Conservation (phyloP, 2,113 vertebrate species). For the Coryphaenoides rupestris region DNA sequence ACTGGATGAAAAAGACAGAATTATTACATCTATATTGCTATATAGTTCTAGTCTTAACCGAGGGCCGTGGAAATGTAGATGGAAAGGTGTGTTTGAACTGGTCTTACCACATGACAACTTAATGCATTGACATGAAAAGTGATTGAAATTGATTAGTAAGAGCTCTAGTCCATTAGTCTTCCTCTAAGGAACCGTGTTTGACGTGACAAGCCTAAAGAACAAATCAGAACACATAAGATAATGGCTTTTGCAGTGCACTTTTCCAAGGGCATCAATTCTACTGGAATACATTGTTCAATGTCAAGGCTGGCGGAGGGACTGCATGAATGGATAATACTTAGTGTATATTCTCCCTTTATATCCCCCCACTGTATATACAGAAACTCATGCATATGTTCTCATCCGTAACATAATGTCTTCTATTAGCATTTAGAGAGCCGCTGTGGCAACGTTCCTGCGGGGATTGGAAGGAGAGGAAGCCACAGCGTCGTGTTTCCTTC, state of each 20-base stretch:
- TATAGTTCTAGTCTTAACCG: no score
- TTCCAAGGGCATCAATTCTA: background rate
- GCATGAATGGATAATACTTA: background rate
- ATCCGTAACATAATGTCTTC: background rate
- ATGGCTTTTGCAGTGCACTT: background rate
- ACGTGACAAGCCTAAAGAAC: background rate
- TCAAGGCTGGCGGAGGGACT: background rate
- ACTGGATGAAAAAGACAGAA: no score
- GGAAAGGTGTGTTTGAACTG: no score
- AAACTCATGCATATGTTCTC: background rate
- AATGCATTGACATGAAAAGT: no score
- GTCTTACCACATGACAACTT: no score
- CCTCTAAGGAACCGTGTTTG: no score
- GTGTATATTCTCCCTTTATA: background rate
- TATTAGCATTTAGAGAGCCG: slow-evolving; percentile 7
- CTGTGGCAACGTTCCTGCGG: background rate
- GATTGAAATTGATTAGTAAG: no score
- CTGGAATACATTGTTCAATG: background rate
- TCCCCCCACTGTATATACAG: no score
- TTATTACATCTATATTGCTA: no score
- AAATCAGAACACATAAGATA: background rate
- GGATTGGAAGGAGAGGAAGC: background rate
- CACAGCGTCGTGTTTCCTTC: background rate
- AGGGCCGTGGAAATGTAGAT: no score
- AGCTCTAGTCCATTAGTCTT: no score